Evolutionary conservation across 2,797 vertebrate species (phyloP).

Genomic region (Toxotes lorentzi): DNA sequence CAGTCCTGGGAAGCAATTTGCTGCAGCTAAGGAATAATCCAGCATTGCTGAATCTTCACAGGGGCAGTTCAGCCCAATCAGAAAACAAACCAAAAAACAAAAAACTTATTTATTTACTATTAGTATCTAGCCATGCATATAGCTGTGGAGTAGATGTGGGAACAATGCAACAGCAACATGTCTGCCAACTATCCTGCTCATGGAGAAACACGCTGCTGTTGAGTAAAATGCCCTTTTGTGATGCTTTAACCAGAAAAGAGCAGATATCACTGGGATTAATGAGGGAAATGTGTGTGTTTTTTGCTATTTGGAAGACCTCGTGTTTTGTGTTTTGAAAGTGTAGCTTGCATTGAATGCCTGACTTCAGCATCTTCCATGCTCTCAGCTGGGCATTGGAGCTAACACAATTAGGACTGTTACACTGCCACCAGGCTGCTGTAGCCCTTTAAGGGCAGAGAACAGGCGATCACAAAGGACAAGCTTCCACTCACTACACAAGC

Average conservation of each 20-base stretch:
- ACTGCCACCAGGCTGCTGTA: constrained; percentile 42
- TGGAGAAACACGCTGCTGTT: background rate
- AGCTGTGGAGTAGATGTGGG: background rate
- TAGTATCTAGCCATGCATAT: constrained; percentile 9
- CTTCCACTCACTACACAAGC: constrained; percentile 55
- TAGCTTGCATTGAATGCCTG: constrained; percentile 6
- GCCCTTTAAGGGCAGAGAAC: constrained; percentile 60
- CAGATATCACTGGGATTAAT: background rate
- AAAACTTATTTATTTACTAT: background rate
- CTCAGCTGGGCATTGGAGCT: background rate
- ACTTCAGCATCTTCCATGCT: constrained; percentile 13
- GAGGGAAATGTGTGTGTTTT: background rate
- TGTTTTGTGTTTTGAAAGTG: constrained; percentile 6
- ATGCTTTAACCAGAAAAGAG: background rate
- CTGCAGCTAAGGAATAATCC: constrained; percentile 50
- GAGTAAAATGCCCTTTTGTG: background rate
- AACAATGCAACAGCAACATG: background rate
- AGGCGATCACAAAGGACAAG: constrained; percentile 63
- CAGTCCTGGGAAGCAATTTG: constrained; percentile 57
- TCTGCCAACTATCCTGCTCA: background rate
- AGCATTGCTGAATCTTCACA: constrained; percentile 25
- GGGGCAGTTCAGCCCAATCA: constrained; percentile 3
- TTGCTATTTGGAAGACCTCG: background rate
- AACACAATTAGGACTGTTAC: constrained; percentile 33
- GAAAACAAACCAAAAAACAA: no score